Base-by-base conservation (phyloP, 1,140 invertebrate genomes). In the Trialeurodes vaporariorum region DNA sequence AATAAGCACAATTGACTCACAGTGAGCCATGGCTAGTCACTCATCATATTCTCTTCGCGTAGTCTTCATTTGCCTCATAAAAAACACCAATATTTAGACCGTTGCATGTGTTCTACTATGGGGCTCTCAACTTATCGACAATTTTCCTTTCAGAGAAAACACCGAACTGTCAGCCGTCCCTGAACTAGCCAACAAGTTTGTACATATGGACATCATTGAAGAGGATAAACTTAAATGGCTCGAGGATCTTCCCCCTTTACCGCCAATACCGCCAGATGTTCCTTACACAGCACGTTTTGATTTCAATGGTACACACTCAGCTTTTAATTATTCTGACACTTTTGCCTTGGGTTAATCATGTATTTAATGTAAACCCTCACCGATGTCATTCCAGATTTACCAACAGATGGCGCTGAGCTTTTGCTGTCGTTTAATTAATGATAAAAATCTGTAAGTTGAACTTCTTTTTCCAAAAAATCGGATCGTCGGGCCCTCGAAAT, bases 221-320 rank as follows among this genome's bases (percentile, higher is more conserved):
- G 82, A 83, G 70, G 88, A 91, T 71, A 96, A 95, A 77, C 76
- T 94, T 2, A 84, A 88, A 71, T 95, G 93, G 93, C 90, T 93
- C 82, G 83, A 85, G 75, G 83, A 87, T 68, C 76, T 91, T 22
- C 72, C 78, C 27, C 61, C 76, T 66, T 73, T 74, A 67, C 67
- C 83, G 72, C 66, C 69, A 25, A 25, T 59, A 12, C 70, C 75
- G 2, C 71, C 77, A 2, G 76, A 79, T 67, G 79, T 84, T 71
- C 82, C 83, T 13, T 92, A 89, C 74, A 86, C 88, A 79, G 91
- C 91, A 26, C 74, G 84, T 64, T 86, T 86, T 73, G 81, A 83
- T 76, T 85, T 86, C 70, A 74, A 83, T 71, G 84, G 84, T 76
- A 76, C n/a, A n/a, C n/a, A n/a, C n/a, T n/a, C n/a, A n/a, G n/a